Evolutionary conservation across 2,797 vertebrate species (phyloP), one percentile per base, ranked within the genome.

Genomic region (Hoplostethus atlanticus): DNA sequence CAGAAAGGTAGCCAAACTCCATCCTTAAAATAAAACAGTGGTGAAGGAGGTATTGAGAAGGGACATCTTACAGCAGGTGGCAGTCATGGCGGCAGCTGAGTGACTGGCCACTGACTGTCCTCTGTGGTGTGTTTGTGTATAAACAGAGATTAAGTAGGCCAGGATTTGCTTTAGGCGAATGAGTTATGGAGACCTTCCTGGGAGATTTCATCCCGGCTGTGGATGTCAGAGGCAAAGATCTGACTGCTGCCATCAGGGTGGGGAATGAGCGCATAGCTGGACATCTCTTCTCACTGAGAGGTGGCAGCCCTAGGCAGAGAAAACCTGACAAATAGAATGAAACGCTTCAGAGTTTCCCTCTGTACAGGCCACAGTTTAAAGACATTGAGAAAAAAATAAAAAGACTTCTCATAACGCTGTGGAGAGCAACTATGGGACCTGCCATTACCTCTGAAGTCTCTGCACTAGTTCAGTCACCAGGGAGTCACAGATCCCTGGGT

Each of bases 401-500:
- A 44, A 3, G 21, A 21, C 40, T 59, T 21, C 6, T 28, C 7
- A 6, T 13, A 25, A 53, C 3, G 31, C 17, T 28, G 9, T 57
- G 5, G 30, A 4, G 44, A 51, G 40, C 16, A 21, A 61, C 1
- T 16, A 13, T 9, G 4, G 58, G 31, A 65, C 53, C 8, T 44
- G 11, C 0, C 13, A 38, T 80, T 89, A 99, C 98, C 97, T 98
- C 93, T 98, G 96, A 86, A 99, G 94, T 91, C 97, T 96, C 91
- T 96, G 96, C 69, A 99, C 93, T 0, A 99, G 95, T 73, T 96
- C 95, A 16, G 95, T 95, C 77, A 99, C 96, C 95, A 99, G 94
- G 16, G 95, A 96, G 89, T 99, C 98, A 0, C 96, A 95, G 89
- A 99, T 97, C 48, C 97, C 98, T 0, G 98, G 97, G 83, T 96